phyloP scores from a whole-genome alignment of 2,888 invertebrate genomes.

The Imbricaverruca yamaguchii region DNA sequence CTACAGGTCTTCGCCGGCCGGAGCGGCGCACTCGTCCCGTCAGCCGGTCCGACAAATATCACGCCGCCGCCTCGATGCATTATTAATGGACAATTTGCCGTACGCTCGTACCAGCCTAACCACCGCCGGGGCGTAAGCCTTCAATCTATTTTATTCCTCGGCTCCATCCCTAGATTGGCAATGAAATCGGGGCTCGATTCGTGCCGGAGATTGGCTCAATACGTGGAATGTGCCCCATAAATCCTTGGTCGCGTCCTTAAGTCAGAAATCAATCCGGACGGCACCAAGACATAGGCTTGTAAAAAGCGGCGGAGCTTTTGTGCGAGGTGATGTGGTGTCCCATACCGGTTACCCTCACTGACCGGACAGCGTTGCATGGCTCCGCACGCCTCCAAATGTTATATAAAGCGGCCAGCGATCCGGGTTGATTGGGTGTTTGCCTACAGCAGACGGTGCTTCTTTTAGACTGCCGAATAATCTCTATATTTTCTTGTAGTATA shows the following conservation, averaged over 20 bases:
- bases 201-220: constrained; percentile 1
- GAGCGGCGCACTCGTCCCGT: background rate
- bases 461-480: too few species aligned
- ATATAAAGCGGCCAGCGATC: too few species aligned
- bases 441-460: too few species aligned
- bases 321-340: background rate
- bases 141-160: constrained; percentile 3
- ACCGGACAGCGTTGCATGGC: too few species aligned
- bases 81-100: background rate
- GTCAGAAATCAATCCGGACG: constrained; percentile 6
- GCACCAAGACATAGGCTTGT: background rate
- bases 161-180: constrained; percentile 17
- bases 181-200: constrained; percentile 3
- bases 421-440: too few species aligned
- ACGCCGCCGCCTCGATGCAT: background rate
- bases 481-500: too few species aligned
- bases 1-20: background rate
- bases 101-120: background rate
- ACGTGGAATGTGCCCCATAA: background rate
- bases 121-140: background rate
- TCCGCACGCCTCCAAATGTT: too few species aligned
- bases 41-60: background rate
- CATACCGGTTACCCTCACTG: too few species aligned
- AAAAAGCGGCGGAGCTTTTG: background rate
- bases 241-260: background rate